Evolutionary conservation across 2,888 invertebrate genomes (phyloP).

Genomic region (Thereva unica): DNA sequence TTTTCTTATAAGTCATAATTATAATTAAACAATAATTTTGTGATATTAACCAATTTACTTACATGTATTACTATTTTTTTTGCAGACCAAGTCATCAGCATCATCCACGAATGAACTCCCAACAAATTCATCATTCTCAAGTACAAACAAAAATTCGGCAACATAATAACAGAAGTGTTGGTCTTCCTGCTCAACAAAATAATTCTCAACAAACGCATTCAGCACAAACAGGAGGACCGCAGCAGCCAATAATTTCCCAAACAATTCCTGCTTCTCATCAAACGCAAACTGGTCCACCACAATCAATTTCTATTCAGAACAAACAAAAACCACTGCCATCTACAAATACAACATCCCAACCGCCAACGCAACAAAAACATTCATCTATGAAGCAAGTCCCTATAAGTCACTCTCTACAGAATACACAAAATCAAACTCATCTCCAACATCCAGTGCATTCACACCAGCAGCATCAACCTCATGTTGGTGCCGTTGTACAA

Average conservation of each 20-base stretch:
- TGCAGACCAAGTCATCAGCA: slow-evolving; percentile 31
- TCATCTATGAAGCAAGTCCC: too few relatives aligned
- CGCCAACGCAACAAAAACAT: too few relatives aligned
- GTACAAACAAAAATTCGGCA: slow-evolving; percentile 36
- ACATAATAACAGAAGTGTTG: slow-evolving; percentile 10
- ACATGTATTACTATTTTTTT: slow-evolving; percentile 15
- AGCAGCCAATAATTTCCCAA: slow-evolving; percentile 7
- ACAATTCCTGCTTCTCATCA: too few relatives aligned
- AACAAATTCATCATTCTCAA: slow-evolving; percentile 36
- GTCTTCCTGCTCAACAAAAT: slow-evolving; percentile 36
- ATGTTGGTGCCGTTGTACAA: too few relatives aligned
- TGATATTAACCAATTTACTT: background rate
- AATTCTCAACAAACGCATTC: slow-evolving; percentile 8
- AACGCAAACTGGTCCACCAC: too few relatives aligned
- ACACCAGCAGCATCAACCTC: too few relatives aligned
- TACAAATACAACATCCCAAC: too few relatives aligned
- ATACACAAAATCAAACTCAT: too few relatives aligned
- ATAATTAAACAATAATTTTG: background rate
- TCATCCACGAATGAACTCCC: slow-evolving; percentile 33
- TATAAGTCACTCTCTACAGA: too few relatives aligned
- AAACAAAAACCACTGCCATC: too few relatives aligned
- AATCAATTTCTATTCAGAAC: too few relatives aligned
- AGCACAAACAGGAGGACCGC: slow-evolving; percentile 38
- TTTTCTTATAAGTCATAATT: background rate
- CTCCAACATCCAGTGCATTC: too few relatives aligned